These are phyloP conservation scores for Euleptes europaea DNA, from an alignment of 2,113 vertebrate species.

Conservation along the genomic window DNA sequence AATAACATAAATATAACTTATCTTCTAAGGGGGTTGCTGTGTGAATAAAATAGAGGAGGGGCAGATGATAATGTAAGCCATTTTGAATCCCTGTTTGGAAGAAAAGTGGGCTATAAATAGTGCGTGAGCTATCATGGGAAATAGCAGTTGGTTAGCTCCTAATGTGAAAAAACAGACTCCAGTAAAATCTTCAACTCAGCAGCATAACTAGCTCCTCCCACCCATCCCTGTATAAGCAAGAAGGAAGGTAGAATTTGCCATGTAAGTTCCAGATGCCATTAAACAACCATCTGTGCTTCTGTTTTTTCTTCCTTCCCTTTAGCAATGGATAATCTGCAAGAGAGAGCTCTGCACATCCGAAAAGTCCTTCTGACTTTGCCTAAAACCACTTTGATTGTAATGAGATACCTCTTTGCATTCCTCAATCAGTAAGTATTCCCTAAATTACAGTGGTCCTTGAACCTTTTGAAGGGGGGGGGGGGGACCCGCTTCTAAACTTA, in stretches of 20 bases:
- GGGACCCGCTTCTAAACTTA: too few species aligned
- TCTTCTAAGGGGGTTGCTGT: too few species aligned
- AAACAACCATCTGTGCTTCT: neutral
- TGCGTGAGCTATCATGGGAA: neutral
- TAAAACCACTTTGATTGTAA: slow-evolving; percentile 90
- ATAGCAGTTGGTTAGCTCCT: neutral
- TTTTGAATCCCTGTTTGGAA: too few species aligned
- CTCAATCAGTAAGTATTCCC: slow-evolving; percentile 91
- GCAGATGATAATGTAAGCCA: too few species aligned
- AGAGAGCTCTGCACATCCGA: slow-evolving; percentile 89
- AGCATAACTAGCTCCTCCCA: neutral
- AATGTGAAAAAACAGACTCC: neutral
- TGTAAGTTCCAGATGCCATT: neutral
- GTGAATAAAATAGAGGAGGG: too few species aligned
- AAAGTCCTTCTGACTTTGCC: slow-evolving; percentile 89
- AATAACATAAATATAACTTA: too few species aligned
- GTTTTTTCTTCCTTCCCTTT: slow-evolving; percentile 54
- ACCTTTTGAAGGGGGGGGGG: too few species aligned
- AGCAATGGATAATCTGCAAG: slow-evolving; percentile 96
- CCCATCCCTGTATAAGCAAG: neutral
- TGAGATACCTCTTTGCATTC: slow-evolving; percentile 99
- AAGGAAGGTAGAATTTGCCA: neutral
- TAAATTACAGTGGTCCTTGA: neutral
- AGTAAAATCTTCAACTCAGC: neutral
- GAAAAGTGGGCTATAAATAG: too few species aligned